These are phyloP conservation scores for Mugil cephalus DNA, from an alignment of 2,113 vertebrate species.

Conservation along the genomic window DNA sequence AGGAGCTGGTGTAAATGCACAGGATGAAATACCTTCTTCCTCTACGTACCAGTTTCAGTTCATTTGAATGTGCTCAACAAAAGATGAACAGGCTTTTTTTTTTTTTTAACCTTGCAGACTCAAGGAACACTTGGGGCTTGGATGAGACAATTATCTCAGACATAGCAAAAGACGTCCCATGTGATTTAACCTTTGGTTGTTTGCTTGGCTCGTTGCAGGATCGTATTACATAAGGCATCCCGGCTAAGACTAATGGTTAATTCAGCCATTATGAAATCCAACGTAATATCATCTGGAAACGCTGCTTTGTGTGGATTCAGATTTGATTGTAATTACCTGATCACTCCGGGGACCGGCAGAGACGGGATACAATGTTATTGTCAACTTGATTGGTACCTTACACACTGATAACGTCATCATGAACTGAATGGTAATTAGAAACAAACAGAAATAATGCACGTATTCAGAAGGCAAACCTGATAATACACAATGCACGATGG, in stretches of 20 bases:
- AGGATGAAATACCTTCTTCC: background rate
- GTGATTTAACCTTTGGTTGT: background rate
- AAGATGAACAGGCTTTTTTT: background rate
- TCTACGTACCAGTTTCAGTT: conserved; percentile 8
- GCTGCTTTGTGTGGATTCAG: background rate
- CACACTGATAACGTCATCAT: background rate
- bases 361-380: conserved; percentile 19
- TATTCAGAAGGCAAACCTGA: conserved; percentile 3
- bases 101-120: background rate
- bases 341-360: background rate
- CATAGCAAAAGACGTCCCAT: background rate
- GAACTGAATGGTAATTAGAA: conserved; percentile 28
- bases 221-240: background rate
- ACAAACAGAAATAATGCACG: conserved; percentile 32
- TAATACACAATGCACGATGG: too few relatives aligned
- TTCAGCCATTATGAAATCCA: background rate
- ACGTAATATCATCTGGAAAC: conserved; percentile 5
- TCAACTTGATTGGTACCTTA: background rate
- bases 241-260: conserved; percentile 8
- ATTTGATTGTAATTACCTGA: conserved; percentile 17
- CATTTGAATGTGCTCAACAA: too few relatives aligned
- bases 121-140: background rate
- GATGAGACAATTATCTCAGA: background rate
- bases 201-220: background rate
- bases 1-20: background rate